Evolutionary conservation across 2,113 vertebrate species (phyloP).

Genomic region (Micronycteris hirsuta): DNA sequence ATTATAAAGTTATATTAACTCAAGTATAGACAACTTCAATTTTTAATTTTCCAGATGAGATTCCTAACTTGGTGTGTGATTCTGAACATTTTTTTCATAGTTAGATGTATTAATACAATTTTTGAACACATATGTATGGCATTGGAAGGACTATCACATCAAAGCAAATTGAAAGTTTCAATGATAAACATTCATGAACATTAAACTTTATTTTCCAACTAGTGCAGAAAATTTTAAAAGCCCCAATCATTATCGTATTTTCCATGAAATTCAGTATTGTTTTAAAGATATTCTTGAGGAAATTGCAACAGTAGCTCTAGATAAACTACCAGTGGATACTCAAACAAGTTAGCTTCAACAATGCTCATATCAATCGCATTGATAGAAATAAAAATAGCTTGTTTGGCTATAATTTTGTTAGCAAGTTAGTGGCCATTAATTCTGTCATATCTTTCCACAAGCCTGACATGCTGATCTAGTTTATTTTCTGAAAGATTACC

Average conservation of each 20-base stretch:
- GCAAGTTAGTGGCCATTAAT: not conserved
- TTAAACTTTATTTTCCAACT: conserved; percentile 36
- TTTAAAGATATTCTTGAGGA: conserved; percentile 20
- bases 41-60: not conserved
- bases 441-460: not conserved
- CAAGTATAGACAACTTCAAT: not conserved
- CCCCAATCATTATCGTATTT: not conserved
- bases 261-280: not conserved
- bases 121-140: not conserved
- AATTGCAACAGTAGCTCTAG: not conserved
- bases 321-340: conserved; percentile 38
- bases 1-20: not conserved
- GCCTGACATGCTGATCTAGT: not conserved
- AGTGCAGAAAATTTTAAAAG: conserved; percentile 9
- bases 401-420: conserved; percentile 23
- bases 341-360: conserved; percentile 30
- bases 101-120: conserved; percentile 25
- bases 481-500: not conserved
- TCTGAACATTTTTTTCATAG: conserved; percentile 27
- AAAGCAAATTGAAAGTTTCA: conserved; percentile 32
- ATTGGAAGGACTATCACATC: not conserved
- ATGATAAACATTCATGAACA: not conserved
- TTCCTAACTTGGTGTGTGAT: not conserved
- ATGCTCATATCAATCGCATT: not conserved
- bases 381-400: conserved; percentile 14